Evolutionary conservation across 2,113 vertebrate genomes (phyloP), one percentile per base, ranked within the genome.

Genomic region (Festucalex cinctus): DNA sequence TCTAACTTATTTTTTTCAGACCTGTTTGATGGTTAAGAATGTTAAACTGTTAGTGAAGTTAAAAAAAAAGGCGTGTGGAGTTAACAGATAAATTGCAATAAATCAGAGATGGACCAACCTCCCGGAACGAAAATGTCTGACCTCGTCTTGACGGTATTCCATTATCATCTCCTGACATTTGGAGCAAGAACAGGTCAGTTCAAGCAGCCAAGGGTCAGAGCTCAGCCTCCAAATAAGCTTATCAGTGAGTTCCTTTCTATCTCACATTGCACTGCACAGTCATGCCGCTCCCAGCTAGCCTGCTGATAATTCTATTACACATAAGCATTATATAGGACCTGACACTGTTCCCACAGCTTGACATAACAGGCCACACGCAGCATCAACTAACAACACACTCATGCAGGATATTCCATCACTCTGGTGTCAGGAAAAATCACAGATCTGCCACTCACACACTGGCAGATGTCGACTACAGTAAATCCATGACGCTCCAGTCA

Each of bases 191-290:
- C 74, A 83, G 82, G 75, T 88, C 77, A 81, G 70, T 57, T 49
- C 49, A 69, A 73, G 66, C 63, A 70, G 79, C 63, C 9, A 53
- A 65, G 79, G 86, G 80, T 87, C 81, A 79, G 70, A 83, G 83
- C 83, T 87, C 78, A 63, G 69, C 64, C 44, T 76, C 64, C 54
- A 43, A 63, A 74, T 68, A 75, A 80, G 71, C 39, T 56, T 69
- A 79, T 76, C 64, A 58, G 49, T 46, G 22, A 54, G 56, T 66
- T 62, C 32, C 57, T 70, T 65, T 63, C 69, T 57, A 53, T 62
- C 64, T 61, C 24, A 5, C 19, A n/a, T 6, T 13, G n/a, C 24
- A 71, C 26, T 26, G 63, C 68, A 56, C 46, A 71, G 66, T 49
- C 60, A 24, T 43, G 62, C 44, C 9, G 68, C 64, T 71, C 49